Base-by-base conservation (phyloP, 2,113 vertebrate genomes). In the Pedionomus torquatus region DNA sequence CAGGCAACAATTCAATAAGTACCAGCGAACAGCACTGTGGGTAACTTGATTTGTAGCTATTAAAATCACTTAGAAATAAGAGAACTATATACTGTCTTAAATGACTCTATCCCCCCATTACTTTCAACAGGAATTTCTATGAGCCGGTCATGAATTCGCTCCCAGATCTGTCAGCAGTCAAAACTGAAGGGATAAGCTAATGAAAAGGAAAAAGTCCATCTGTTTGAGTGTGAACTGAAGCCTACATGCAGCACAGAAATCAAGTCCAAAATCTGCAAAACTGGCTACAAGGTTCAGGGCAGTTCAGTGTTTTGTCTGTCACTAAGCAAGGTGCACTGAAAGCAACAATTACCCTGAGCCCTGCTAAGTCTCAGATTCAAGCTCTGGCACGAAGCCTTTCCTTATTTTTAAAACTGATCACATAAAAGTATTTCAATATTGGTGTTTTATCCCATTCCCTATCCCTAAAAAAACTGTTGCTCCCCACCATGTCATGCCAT, bases 21-120 rank as follows among this genome's bases (percentile, higher is more conserved):
- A 74, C 35, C 51, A 82, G 63, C 23, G 28, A 93, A 92, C 49
- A 93, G 95, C 92, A 93, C 80, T 90, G 79, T 84, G 79, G 83
- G 75, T 96, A 96, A 96, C 65, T 85, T 95, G 86, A 96, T 97
- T 97, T 95, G 90, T 57, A 89, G 76, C 81, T 90, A 96, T 81
- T 86, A 87, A 86, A 94, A 95, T 90, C 81, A 96, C 82, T 93
- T 80, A 94, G 75, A 85, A 93, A 83, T 37, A 85, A 70, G 78
- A 96, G 51, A 89, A 76, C 77, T 71, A 89, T 24, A 44, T 64
- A 89, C 57, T 61, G 77, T 75, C 66, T 95, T 79, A 71, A 91
- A 84, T 72, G 24, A 81, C 46, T 95, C 66, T 71, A 75, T 43
- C 48, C 41, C 64, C 76, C 49, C 44, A 54, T 19, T 86, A 90